Evolutionary conservation across 1,140 invertebrate species (phyloP).

Genomic region (Polyergus mexicanus): DNA sequence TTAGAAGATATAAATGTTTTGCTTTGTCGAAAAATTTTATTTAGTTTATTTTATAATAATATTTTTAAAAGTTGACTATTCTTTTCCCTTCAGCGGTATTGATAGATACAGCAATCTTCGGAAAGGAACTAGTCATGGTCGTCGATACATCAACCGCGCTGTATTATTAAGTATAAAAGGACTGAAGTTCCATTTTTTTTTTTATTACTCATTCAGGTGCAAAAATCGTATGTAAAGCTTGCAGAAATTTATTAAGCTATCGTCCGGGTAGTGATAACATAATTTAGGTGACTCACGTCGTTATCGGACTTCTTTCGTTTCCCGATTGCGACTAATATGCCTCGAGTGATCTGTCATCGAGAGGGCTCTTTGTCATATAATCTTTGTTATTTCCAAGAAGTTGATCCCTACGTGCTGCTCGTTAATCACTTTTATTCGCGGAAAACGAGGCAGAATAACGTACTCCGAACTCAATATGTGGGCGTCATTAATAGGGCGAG

Average conservation of each 20-base stretch:
- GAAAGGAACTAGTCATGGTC: constrained; percentile 6
- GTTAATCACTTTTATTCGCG: constrained; percentile 36
- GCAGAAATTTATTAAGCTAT: not conserved
- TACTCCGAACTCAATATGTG: constrained; percentile 10
- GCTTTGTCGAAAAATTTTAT: not conserved
- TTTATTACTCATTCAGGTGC: not conserved
- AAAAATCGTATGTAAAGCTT: not conserved
- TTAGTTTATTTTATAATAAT: constrained; percentile 9
- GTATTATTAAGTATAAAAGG: constrained; percentile 16
- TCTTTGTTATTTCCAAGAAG: constrained; percentile 17
- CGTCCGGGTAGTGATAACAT: not conserved
- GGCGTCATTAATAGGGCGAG: not conserved
- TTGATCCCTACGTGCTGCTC: not conserved
- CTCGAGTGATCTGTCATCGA: constrained; percentile 15
- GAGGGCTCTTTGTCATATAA: not conserved
- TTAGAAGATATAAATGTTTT: constrained; percentile 20
- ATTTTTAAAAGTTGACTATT: not conserved
- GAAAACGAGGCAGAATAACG: not conserved
- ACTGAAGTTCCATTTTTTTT: not conserved
- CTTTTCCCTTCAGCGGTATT: not conserved
- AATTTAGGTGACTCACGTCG: constrained; percentile 15
- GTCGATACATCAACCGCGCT: constrained; percentile 39
- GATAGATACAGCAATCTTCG: constrained; percentile 19
- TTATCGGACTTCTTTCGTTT: constrained; percentile 1
- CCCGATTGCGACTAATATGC: not conserved